A percentile compares a stretch with the other conserved stretches of the same genome.
Conservation (phyloP, 2,797 vertebrate species). For the Pyrocephalus nanus region DNA sequence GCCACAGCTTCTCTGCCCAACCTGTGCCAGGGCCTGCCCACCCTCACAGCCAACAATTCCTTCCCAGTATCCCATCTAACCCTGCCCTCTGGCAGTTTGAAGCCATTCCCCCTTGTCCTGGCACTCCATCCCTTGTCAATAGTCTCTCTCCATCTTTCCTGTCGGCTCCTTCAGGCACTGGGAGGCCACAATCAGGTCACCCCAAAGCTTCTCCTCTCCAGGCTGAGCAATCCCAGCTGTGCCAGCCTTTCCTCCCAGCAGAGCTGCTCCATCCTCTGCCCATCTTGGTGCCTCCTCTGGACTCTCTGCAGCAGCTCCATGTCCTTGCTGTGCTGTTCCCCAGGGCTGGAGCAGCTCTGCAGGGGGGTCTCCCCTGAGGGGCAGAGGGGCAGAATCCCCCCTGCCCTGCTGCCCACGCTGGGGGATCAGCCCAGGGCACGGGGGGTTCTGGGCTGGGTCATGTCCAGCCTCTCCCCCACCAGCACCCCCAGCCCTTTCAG, state of each 20-base stretch:
- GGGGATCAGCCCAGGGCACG: neutral
- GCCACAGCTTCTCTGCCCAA: neutral
- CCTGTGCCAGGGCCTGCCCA: too few relatives aligned
- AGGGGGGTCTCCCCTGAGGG: neutral
- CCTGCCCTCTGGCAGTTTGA: neutral
- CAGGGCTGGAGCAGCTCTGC: neutral
- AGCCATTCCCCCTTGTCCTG: neutral
- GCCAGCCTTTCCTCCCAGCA: neutral
- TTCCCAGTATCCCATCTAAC: fast-evolving
- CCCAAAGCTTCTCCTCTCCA: neutral
- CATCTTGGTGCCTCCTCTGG: neutral
- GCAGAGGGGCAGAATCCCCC: neutral
- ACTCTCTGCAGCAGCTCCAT: neutral
- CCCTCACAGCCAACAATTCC: fast-evolving
- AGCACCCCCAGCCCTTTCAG: neutral
- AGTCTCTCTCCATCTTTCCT: neutral
- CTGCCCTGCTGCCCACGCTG: neutral
- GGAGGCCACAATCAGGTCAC: neutral
- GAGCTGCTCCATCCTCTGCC: too few relatives aligned
- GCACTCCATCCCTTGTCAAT: fast-evolving
- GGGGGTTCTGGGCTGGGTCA: neutral
- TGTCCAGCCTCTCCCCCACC: neutral
- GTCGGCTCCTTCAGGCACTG: neutral
- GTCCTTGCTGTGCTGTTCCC: neutral
- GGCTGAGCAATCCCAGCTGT: neutral